A percentile compares a stretch with the other conserved stretches of the same genome.
Conservation (phyloP, 2,113 vertebrate species). For the Chamaetylas fuelleborni region DNA sequence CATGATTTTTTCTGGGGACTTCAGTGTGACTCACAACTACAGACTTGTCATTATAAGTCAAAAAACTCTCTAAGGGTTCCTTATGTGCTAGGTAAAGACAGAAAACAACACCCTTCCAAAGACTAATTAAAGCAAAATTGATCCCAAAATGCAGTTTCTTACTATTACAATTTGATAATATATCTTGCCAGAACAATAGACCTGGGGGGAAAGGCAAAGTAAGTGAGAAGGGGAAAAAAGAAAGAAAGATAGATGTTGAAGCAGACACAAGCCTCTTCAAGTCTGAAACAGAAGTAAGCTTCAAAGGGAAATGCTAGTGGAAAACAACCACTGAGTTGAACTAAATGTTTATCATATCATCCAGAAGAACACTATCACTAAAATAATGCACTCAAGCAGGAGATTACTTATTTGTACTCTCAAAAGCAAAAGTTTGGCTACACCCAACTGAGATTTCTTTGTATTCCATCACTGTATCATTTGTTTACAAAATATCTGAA, state of each 20-base stretch:
- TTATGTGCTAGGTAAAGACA: neutral
- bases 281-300: neutral
- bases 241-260: neutral
- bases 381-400: neutral
- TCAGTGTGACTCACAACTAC: neutral
- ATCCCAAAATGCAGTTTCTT: neutral
- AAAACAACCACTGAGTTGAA: neutral
- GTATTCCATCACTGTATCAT: neutral
- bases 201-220: neutral
- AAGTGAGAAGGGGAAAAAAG: neutral
- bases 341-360: conserved; percentile 16
- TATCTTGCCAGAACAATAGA: neutral
- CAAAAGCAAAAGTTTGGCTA: conserved; percentile 19
- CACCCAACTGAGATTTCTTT: conserved; percentile 24
- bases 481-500: conserved; percentile 37
- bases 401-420: conserved; percentile 10
- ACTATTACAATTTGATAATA: neutral
- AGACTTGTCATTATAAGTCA: neutral
- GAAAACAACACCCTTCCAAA: neutral
- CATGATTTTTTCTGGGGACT: neutral
- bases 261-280: neutral
- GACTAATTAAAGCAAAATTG: neutral
- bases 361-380: neutral
- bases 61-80: neutral
- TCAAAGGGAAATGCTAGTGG: neutral